Base-by-base conservation (phyloP, 2,888 invertebrate species). In the Drosophila quinaria region DNA sequence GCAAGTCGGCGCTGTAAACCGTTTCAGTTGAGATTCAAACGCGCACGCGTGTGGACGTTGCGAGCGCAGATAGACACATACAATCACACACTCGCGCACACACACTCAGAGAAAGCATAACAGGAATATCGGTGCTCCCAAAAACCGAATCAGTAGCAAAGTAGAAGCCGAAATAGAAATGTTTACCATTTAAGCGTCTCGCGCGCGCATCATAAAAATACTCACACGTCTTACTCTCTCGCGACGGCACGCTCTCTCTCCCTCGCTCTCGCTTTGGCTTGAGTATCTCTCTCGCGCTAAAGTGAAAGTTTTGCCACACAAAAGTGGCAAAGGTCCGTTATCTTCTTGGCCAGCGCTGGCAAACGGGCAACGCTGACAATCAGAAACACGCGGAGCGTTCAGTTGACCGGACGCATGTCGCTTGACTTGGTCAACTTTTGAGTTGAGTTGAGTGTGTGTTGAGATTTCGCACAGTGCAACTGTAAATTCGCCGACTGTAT, bases 291-390 rank as follows among this genome's bases (percentile, higher is more conserved):
- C 60, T 58, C 77, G 89, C 81, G 91, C 87, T 91, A 91, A 91
- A 91, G 91, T 91, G 91, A 91, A 91, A 91, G 91, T 91, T 91
- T 80, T 78, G 80, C 80, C 77, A 91, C 80, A 90, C 82, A 90
- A 89, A 89, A 90, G 89, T 87, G 88, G 86, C 81, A 73, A 79
- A 90, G 87, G 91, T 90, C 91, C 91, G 91, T 91, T 91, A 91
- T 91, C 91, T 90, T 90, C 84, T 89, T 82, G 87, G 80, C 84
- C 90, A 87, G 71, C 70, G 84, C 68, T 76, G 70, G 80, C 70
- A 54, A 78, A 74, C 78, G 72, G 62, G 76, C 72, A 68, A 75
- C 76, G 71, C 72, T 76, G 58, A 70, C 79, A 78, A 76, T 80
- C 91, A 91, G 84, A 90, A 78, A 85, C 73, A 90, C 88, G 89